These are phyloP conservation scores for Malurus cyaneus DNA, from an alignment of 2,113 vertebrate species.

Conservation along the genomic window DNA sequence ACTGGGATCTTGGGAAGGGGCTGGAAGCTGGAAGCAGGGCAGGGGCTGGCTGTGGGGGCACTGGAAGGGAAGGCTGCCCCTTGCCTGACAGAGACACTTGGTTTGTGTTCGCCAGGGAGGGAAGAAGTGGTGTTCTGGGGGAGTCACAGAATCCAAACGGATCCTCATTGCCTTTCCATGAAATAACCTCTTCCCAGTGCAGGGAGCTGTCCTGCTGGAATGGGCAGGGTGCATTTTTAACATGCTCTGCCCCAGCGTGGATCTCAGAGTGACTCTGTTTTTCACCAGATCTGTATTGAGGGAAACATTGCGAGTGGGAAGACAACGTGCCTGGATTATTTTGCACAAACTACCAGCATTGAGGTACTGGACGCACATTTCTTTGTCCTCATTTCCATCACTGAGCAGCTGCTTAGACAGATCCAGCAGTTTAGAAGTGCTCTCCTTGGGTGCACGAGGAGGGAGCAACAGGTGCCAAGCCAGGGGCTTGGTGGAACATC, in stretches of 20 bases:
- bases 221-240: neutral
- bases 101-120: neutral
- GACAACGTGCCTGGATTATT: constrained; percentile 93
- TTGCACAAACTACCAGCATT: constrained; percentile 79
- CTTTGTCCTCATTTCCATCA: neutral
- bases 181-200: neutral
- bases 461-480: neutral
- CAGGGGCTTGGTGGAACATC: neutral
- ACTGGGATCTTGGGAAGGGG: no score
- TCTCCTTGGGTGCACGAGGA: neutral
- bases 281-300: constrained; percentile 86
- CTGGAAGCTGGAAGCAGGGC: neutral
- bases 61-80: neutral
- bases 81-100: neutral
- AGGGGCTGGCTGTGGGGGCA: neutral
- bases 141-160: neutral
- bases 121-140: neutral
- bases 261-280: neutral
- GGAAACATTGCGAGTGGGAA: constrained; percentile 97
- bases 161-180: neutral
- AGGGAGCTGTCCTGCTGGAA: neutral
- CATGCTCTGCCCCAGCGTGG: neutral
- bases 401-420: neutral
- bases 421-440: neutral
- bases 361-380: constrained; percentile 76